These are phyloP conservation scores for Cherax destructor DNA, from an alignment of 1,140 invertebrate species.

Conservation along the genomic window DNA sequence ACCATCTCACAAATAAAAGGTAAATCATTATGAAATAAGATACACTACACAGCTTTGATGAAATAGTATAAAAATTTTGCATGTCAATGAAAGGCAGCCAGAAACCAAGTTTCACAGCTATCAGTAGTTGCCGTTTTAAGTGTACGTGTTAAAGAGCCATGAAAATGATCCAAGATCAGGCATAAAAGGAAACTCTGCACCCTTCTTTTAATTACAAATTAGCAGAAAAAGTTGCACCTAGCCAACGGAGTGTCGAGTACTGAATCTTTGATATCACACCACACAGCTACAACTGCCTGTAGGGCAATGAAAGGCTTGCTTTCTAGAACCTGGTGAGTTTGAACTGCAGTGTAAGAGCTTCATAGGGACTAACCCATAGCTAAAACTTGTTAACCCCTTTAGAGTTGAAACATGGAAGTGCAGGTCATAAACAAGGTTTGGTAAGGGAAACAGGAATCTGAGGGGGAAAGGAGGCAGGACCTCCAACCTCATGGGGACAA, in stretches of 20 bases:
- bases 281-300: neutral
- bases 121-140: neutral
- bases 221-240: neutral
- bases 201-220: neutral
- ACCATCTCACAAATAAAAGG: neutral
- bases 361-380: neutral
- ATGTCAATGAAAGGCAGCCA: too few species aligned
- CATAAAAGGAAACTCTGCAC: neutral
- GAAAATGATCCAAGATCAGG: neutral
- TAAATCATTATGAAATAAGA: neutral
- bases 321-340: neutral
- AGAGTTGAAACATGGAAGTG: neutral
- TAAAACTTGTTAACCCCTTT: neutral
- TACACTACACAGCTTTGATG: neutral
- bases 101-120: too few species aligned
- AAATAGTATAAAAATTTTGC: too few species aligned
- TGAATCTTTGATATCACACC: neutral
- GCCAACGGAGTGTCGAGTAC: neutral
- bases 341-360: neutral
- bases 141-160: neutral
- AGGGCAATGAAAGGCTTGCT: neutral
- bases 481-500: neutral
- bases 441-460: neutral
- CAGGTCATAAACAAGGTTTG: conserved; percentile 6
- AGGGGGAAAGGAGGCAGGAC: too few species aligned